Percentiles rank a stretch among this genome's conserved stretches.
phyloP scores from a whole-genome alignment of 2,113 vertebrate genomes.

The Poecilia latipinna region DNA sequence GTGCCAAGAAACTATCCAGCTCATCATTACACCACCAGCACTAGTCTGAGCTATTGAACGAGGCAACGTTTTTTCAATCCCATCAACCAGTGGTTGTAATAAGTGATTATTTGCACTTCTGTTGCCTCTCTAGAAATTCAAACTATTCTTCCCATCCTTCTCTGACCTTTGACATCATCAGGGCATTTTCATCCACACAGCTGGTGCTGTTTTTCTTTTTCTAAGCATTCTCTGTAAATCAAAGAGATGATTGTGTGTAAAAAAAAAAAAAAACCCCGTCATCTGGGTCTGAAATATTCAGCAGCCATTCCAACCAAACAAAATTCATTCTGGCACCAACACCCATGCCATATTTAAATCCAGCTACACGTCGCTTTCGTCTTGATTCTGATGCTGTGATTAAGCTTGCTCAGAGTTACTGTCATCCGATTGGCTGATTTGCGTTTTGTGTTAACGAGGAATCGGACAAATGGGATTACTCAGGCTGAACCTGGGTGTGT shows the following conservation, averaged over 20 bases:
- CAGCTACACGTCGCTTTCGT: neutral
- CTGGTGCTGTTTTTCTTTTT: neutral
- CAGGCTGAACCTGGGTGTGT: neutral
- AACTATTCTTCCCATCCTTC: neutral
- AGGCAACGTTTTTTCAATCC: neutral
- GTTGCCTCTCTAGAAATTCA: too few relatives aligned
- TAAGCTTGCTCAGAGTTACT: neutral
- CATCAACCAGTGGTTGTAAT: too few relatives aligned
- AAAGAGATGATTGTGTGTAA: too few relatives aligned
- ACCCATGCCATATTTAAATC: neutral
- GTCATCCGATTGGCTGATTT: neutral
- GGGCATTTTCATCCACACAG: neutral
- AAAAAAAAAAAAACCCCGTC: too few relatives aligned
- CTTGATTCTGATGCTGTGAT: neutral
- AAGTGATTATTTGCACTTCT: too few relatives aligned
- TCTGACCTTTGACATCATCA: neutral
- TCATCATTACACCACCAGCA: neutral
- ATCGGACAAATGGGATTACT: neutral
- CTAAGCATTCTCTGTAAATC: neutral
- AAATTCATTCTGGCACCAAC: too few relatives aligned
- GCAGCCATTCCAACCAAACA: neutral
- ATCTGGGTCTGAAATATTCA: neutral
- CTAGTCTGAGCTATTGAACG: neutral
- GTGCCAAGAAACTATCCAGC: neutral
- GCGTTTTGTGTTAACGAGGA: neutral